Percentiles rank a stretch among this genome's conserved stretches.
phyloP scores from a whole-genome alignment of 2,113 vertebrate genomes.

The Eulemur rufifrons region DNA sequence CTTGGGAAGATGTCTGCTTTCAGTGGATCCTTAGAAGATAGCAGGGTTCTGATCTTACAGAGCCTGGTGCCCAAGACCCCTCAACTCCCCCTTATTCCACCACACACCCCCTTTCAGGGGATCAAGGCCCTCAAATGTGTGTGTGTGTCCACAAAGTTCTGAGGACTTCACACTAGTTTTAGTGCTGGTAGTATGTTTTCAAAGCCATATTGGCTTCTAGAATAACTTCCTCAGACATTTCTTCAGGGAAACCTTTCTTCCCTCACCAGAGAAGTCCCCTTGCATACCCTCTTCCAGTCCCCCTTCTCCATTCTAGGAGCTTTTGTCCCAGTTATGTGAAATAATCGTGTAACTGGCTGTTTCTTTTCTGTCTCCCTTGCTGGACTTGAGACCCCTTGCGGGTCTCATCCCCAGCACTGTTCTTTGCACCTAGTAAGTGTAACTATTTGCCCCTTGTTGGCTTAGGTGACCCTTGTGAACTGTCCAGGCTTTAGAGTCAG shows the following conservation, averaged over 20 bases:
- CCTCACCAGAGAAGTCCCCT: neutral
- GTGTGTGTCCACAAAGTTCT: neutral
- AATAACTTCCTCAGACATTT: constrained; percentile 50
- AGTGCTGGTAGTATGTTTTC: neutral
- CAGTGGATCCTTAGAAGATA: neutral
- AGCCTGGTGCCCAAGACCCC: neutral
- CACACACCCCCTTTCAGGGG: neutral
- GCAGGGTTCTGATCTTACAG: neutral
- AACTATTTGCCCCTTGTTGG: neutral
- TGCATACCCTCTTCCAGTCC: neutral
- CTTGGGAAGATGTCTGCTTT: neutral
- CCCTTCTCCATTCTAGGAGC: neutral
- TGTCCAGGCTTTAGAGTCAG: constrained; percentile 23
- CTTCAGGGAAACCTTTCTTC: neutral
- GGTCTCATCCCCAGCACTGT: neutral
- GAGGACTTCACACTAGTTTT: neutral
- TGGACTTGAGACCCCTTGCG: neutral
- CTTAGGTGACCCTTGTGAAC: constrained; percentile 37
- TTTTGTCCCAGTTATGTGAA: neutral
- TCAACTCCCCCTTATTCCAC: neutral
- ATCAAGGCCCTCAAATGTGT: neutral
- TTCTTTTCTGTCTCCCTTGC: neutral
- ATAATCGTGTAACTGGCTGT: neutral
- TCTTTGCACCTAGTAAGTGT: neutral
- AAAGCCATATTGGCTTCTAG: neutral